A percentile compares a stretch with the other conserved stretches of the same genome.
These are phyloP conservation scores for Eretmochelys imbricata DNA, from an alignment of 2,113 vertebrate species.

Conservation along the genomic window DNA sequence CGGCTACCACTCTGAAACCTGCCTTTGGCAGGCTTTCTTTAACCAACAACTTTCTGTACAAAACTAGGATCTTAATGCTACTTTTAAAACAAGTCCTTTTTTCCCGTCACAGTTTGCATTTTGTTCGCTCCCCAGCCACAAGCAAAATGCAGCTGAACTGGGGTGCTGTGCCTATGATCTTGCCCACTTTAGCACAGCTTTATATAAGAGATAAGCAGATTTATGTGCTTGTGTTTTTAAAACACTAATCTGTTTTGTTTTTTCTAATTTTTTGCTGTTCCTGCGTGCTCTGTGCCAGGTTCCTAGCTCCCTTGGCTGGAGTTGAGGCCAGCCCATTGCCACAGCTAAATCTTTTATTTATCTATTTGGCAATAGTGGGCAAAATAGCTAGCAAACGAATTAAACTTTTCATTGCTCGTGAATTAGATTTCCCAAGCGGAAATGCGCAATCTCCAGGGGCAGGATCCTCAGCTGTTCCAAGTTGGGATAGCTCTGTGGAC, in stretches of 20 bases:
- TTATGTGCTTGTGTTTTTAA: constrained; percentile 70
- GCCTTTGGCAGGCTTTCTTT: constrained; percentile 44
- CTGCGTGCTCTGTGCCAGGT: constrained; percentile 52
- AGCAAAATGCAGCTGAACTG: not conserved
- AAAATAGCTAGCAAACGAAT: constrained; percentile 47
- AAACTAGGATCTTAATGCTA: not conserved
- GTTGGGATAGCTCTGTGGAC: not conserved
- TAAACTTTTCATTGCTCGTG: constrained; percentile 56
- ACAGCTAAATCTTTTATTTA: constrained; percentile 68
- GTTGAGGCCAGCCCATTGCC: not conserved
- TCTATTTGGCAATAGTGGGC: constrained; percentile 63
- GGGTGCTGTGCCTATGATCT: not conserved
- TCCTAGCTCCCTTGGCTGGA: constrained; percentile 66
- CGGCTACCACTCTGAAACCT: not conserved
- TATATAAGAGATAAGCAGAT: constrained; percentile 65
- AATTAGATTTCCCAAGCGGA: constrained; percentile 57
- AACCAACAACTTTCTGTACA: constrained; percentile 57
- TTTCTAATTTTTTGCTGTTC: constrained; percentile 48
- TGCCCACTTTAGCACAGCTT: constrained; percentile 57
- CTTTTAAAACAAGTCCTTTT: not conserved
- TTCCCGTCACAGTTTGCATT: not conserved
- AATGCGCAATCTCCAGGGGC: not conserved
- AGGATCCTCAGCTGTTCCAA: not conserved
- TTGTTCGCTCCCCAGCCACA: constrained; percentile 25
- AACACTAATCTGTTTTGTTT: constrained; percentile 50